Evolutionary conservation across 1,140 invertebrate species (phyloP), one percentile per base, ranked within the genome.

Genomic region (Brachionus koreanus): DNA sequence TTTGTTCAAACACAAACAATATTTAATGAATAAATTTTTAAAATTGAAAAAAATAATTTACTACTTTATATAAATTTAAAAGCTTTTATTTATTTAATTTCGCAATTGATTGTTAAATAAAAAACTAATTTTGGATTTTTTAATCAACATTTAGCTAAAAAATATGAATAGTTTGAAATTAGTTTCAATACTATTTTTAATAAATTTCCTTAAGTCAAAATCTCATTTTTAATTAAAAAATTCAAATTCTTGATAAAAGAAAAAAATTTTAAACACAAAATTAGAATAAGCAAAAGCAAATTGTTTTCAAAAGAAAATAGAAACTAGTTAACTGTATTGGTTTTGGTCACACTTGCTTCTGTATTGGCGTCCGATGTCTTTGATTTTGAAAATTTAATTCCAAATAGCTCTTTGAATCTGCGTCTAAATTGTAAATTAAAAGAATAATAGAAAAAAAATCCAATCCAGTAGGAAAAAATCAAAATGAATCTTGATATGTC

Each of bases 401-500:
- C 49, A 69, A 69, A 69, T 23, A 69, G 19, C 9, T 19, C 33
- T 19, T 69, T 39, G 65, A 69, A 69, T 3, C n/a, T 12, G 5
- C 65, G 13, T 16, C 35, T 69, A 69, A 69, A 69, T 69, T 69
- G 65, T 9, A 69, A 12, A 69, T 69, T 69, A 39, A 69, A 69
- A 39, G 16, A 37, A 69, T 69, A 69, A 33, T 69, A 69, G 16
- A 69, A 69, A n/a, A 37, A 69, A 39, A 69, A 69, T 69, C 29
- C 65, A 16, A 69, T 69, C 65, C 65, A 69, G 10, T 69, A 69
- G 6, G 65, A 69, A 37, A 69, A 37, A 19, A 69, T 69, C 1
- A 69, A 35, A 39, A 69, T 39, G 37, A 69, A 69, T 69, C 65
- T 69, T 16, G 65, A 37, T 37, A 69, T 39, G 37, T 69, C 65